phyloP scores from a whole-genome alignment of 2,113 vertebrate species.

The Pleuronectes platessa region DNA sequence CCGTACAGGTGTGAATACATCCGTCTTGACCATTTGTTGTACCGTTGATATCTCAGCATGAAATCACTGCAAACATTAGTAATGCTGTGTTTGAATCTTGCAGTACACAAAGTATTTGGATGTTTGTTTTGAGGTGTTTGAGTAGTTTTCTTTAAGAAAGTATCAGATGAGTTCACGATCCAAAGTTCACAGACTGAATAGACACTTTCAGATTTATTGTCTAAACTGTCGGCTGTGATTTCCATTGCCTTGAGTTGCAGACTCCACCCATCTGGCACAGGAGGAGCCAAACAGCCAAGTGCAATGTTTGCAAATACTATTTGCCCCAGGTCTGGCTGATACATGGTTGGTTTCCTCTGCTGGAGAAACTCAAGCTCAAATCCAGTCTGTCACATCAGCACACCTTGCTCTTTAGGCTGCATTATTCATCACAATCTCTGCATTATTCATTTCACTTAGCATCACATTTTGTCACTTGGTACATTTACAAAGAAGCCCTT shows the following conservation, averaged over 20 bases:
- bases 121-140: not conserved
- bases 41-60: slow-evolving; percentile 15
- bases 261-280: slow-evolving; percentile 58
- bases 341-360: slow-evolving; percentile 55
- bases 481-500: slow-evolving; percentile 28
- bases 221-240: slow-evolving; percentile 58
- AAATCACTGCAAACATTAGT: not conserved
- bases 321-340: slow-evolving; percentile 58
- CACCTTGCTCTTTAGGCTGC: slow-evolving; percentile 54
- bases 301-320: slow-evolving; percentile 69
- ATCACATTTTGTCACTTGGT: slow-evolving; percentile 53
- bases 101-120: not conserved
- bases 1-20: not conserved
- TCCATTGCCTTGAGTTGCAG: slow-evolving; percentile 25
- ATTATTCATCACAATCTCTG: slow-evolving; percentile 57
- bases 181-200: slow-evolving; percentile 20
- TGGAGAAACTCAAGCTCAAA: slow-evolving; percentile 63
- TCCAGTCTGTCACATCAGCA: slow-evolving; percentile 52
- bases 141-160: not conserved
- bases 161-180: slow-evolving; percentile 22
- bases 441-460: slow-evolving; percentile 62
- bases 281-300: slow-evolving; percentile 61
- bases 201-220: slow-evolving; percentile 37
- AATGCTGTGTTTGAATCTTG: not conserved
- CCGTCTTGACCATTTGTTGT: not conserved